A percentile compares a stretch with the other conserved stretches of the same genome.
Evolutionary conservation across 1,140 invertebrate genomes (phyloP).

Genomic region (Sycophaga agraensis): DNA sequence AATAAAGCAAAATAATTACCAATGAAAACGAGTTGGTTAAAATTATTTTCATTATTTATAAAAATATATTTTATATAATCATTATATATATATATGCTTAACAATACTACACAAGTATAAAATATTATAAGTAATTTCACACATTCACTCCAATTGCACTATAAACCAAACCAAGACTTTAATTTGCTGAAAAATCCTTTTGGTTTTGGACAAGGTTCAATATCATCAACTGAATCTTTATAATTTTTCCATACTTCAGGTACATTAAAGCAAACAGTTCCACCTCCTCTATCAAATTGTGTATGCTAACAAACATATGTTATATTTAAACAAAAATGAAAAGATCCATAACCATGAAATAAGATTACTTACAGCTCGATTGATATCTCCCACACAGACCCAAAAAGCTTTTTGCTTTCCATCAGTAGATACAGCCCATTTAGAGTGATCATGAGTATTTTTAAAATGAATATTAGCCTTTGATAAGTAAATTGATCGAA

Average conservation of each 20-base stretch:
- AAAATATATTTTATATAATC: too few relatives aligned
- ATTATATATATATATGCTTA: too few relatives aligned
- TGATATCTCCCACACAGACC: conserved; percentile 91
- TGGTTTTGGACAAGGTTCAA: conserved; percentile 50
- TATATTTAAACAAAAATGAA: conserved; percentile 7
- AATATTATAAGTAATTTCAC: too few relatives aligned
- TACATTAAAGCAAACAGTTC: conserved; percentile 73
- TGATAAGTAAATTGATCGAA: conserved; percentile 62
- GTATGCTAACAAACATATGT: conserved; percentile 60
- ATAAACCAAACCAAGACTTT: conserved; percentile 17
- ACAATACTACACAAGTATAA: too few relatives aligned
- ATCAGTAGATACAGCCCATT: conserved; percentile 78
- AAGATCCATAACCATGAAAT: conserved; percentile 20
- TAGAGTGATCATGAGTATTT: conserved; percentile 84
- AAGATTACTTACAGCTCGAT: conserved; percentile 72
- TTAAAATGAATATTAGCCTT: conserved; percentile 65
- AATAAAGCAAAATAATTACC: too few relatives aligned
- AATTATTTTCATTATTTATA: too few relatives aligned
- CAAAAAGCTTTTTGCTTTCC: conserved; percentile 62
- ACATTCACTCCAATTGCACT: too few relatives aligned
- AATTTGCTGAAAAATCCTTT: conserved; percentile 19
- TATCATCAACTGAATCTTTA: conserved; percentile 48
- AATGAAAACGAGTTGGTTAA: too few relatives aligned
- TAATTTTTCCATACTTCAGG: conserved; percentile 60
- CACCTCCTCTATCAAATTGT: conserved; percentile 78